A percentile compares a stretch with the other conserved stretches of the same genome.
These are phyloP conservation scores for Bagarius yarrelli DNA, from an alignment of 2,113 vertebrate species.

Conservation along the genomic window DNA sequence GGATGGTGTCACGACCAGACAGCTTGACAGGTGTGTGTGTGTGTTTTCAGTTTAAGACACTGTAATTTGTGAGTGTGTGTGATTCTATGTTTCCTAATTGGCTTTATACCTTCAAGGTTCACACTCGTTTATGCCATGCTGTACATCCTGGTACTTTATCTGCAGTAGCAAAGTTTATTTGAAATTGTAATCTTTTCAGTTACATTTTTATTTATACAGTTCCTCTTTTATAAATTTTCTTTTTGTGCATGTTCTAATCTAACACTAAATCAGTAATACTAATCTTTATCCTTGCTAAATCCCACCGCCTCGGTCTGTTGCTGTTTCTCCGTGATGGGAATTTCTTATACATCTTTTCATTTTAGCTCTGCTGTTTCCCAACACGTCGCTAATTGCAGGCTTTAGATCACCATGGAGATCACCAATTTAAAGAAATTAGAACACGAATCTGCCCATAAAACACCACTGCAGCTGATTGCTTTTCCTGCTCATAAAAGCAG, in stretches of 20 bases:
- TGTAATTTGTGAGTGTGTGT: not conserved
- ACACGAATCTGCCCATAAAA: conserved; percentile 10
- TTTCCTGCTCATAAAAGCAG: not conserved
- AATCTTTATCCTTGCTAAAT: not conserved
- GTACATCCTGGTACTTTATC: not conserved
- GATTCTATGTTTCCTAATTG: not conserved
- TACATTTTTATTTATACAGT: not conserved
- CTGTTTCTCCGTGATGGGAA: not conserved
- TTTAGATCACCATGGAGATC: conserved; percentile 1
- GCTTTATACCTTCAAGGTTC: not conserved
- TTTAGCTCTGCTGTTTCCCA: not conserved
- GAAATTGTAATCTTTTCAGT: not conserved
- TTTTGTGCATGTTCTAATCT: not conserved
- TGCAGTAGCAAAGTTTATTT: not conserved
- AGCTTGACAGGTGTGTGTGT: conserved; percentile 39
- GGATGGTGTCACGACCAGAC: conserved; percentile 33
- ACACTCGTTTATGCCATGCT: not conserved
- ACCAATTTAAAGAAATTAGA: not conserved
- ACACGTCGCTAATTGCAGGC: not conserved
- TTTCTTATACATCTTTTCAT: not conserved
- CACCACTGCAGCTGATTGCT: not conserved
- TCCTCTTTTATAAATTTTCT: not conserved
- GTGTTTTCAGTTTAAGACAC: not conserved
- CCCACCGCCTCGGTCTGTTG: not conserved
- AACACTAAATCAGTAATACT: not conserved